Conservation (phyloP, 2,888 invertebrate species). For the Odontocolon sp. region DNA sequence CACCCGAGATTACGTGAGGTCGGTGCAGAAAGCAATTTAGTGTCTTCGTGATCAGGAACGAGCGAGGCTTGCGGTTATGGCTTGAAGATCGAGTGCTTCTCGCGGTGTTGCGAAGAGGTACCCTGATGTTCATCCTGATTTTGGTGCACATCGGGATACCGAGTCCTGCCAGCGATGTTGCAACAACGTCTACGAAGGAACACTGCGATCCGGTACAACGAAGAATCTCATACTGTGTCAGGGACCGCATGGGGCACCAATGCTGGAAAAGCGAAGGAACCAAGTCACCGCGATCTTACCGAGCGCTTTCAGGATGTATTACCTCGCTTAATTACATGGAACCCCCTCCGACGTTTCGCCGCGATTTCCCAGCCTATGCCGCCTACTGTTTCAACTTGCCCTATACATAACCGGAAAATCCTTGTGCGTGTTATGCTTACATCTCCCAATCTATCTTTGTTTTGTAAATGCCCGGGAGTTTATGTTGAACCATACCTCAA, state of each 20-base stretch:
- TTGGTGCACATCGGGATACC: constrained; percentile 44
- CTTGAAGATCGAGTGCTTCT: constrained; percentile 58
- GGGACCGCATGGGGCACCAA: constrained; percentile 32
- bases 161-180: too few relatives aligned
- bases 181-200: too few relatives aligned
- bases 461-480: background rate
- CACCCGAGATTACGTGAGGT: constrained; percentile 60
- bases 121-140: constrained; percentile 52
- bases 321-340: constrained; percentile 62
- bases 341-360: constrained; percentile 33
- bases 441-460: background rate
- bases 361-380: constrained; percentile 22
- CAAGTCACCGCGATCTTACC: constrained; percentile 47
- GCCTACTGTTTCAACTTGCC: constrained; percentile 17
- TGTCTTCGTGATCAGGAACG: constrained; percentile 62
- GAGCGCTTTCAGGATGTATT: constrained; percentile 61
- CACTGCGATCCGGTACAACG: constrained; percentile 5
- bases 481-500: background rate
- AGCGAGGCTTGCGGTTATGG: constrained; percentile 57
- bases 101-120: constrained; percentile 25
- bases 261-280: constrained; percentile 46
- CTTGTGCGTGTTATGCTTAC: too few relatives aligned
- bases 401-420: too few relatives aligned
- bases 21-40: constrained; percentile 62
- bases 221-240: constrained; percentile 45